phyloP scores from a whole-genome alignment of 1,140 invertebrate species.

The Bombus cullumanus region DNA sequence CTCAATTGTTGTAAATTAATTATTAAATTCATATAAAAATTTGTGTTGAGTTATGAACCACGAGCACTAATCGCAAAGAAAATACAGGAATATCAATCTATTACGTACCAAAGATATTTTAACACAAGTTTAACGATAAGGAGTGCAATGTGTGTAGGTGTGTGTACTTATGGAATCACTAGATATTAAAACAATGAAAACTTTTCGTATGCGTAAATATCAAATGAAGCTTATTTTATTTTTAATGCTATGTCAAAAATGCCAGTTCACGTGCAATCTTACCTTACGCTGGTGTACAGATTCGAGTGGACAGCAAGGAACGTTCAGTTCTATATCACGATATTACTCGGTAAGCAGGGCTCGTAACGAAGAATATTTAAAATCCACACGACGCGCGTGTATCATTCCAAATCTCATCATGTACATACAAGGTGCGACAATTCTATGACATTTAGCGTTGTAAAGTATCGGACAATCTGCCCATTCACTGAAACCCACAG shows the following conservation, averaged over 20 bases:
- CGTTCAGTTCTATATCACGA: not conserved
- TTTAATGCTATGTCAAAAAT: too few relatives aligned
- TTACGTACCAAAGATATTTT: not conserved
- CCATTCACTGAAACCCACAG: not conserved
- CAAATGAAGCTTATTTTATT: not conserved
- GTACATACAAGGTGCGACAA: not conserved
- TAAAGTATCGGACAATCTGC: not conserved
- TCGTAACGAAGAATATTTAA: not conserved
- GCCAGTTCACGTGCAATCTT: not conserved
- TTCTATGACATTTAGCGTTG: not conserved
- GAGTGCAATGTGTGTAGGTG: not conserved
- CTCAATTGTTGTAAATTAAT: not conserved
- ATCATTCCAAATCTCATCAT: not conserved
- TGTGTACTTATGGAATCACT: too few relatives aligned
- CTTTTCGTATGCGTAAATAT: not conserved
- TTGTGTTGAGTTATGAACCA: not conserved
- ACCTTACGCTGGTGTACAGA: not conserved
- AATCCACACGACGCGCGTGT: not conserved
- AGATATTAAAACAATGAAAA: too few relatives aligned
- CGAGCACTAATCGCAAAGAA: not conserved
- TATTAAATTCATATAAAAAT: not conserved
- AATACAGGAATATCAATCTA: not conserved
- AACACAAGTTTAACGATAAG: not conserved
- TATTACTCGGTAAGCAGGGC: not conserved
- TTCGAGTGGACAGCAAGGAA: not conserved